phyloP scores from a whole-genome alignment of 2,797 vertebrate species.

The Danionella dracula region DNA sequence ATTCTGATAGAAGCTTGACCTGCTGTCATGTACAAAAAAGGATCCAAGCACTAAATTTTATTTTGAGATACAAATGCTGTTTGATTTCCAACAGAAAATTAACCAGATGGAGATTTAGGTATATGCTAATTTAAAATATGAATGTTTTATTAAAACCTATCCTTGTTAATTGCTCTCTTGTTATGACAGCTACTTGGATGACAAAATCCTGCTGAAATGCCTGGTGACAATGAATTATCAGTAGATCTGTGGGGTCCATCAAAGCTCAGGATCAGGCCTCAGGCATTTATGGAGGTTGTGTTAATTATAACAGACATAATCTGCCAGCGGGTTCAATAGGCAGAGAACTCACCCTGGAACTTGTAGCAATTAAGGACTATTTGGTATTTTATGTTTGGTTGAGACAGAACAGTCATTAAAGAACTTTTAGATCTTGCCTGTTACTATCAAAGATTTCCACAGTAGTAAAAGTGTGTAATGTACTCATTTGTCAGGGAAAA shows the following conservation, averaged over 20 bases:
- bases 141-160: too few relatives aligned
- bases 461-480: too few relatives aligned
- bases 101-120: too few relatives aligned
- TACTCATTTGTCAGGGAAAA: too few relatives aligned
- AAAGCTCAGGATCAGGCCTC: background rate
- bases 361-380: background rate
- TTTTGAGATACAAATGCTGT: background rate
- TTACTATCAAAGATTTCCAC: background rate
- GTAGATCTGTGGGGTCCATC: conserved; percentile 1
- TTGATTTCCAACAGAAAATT: background rate
- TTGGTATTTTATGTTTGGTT: background rate
- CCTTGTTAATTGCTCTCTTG: background rate
- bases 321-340: background rate
- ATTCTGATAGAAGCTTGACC: background rate
- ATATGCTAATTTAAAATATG: too few relatives aligned
- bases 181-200: too few relatives aligned
- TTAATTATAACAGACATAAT: background rate
- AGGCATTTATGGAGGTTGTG: background rate
- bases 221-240: conserved; percentile 21
- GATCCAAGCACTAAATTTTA: background rate
- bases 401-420: background rate
- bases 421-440: background rate
- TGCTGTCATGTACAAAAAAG: conserved; percentile 6
- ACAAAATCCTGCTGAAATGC: conserved; percentile 22
- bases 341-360: background rate